Evolutionary conservation across 2,797 vertebrate genomes (phyloP), one percentile per base, ranked within the genome.

Genomic region (Girardinus metallicus): DNA sequence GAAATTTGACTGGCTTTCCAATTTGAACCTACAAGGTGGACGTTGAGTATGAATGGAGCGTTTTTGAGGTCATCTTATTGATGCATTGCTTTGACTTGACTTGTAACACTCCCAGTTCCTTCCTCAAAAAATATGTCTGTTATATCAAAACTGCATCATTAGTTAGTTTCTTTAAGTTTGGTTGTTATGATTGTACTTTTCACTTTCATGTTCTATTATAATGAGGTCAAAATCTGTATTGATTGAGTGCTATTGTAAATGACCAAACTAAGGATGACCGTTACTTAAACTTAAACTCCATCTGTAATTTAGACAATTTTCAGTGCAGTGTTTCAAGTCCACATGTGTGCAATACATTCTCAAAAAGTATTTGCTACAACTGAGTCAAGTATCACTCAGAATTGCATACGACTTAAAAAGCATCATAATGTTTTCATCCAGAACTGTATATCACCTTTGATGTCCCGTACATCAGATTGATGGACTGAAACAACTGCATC

Each of bases 401-500:
- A 85, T 79, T 80, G 71, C 81, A 26, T 8, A 34, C 82, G 76
- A 77, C 90, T 89, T 89, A 80, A 89, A 85, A 92, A 91, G 85
- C 86, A 83, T 43, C 80, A 83, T 90, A 85, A 87, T 87, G 81
- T 80, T 76, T 39, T 85, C 79, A 53, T 82, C 78, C 55, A 74
- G 78, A 79, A 64, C 90, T 81, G 86, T 53, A 76, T 85, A 92
- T 91, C 81, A 83, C 80, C 85, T 80, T 76, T 79, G 73, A 57
- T 72, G 78, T 80, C 73, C 62, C 21, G 29, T 29, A 75, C 76
- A 71, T 82, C 72, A 86, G 78, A 88, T 43, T 88, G 88, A 90
- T 84, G 74, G 87, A 79, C 86, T 86, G 86, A 89, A 90, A 91
- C 86, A 86, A 88, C 85, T 87, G 82, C 85, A 89, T 93, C 83